phyloP scores from a whole-genome alignment of 2,888 invertebrate species.

The Bombylius discolor region DNA sequence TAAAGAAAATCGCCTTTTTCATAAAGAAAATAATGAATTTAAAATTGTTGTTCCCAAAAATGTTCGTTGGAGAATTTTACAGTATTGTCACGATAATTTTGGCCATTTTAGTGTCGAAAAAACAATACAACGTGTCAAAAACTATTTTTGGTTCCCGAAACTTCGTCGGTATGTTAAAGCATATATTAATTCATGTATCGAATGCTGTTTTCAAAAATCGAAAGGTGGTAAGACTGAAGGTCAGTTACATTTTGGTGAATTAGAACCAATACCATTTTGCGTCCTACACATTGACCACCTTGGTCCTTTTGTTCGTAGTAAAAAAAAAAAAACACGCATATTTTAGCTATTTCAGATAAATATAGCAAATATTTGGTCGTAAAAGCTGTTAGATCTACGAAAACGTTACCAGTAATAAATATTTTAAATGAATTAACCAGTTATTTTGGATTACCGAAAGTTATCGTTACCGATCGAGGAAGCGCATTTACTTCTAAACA shows the following conservation, averaged over 20 bases:
- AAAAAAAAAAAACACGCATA: slow-evolving; percentile 4
- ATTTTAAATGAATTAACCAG: slow-evolving; percentile 6
- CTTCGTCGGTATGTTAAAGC: slow-evolving; percentile 12
- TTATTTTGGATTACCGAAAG: slow-evolving; percentile 16
- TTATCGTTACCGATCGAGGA: slow-evolving; percentile 19
- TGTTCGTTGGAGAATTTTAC: slow-evolving; percentile 9
- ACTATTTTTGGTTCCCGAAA: slow-evolving; percentile 16
- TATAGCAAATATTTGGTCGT: slow-evolving; percentile 11
- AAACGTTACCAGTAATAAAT: slow-evolving; percentile 13
- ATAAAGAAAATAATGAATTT: background rate
- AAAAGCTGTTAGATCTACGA: slow-evolving; percentile 12
- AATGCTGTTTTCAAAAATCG: slow-evolving; percentile 15
- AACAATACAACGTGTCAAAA: slow-evolving; percentile 12
- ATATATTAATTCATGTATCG: slow-evolving; percentile 13
- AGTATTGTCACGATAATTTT: slow-evolving; percentile 14
- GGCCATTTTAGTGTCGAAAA: slow-evolving; percentile 17
- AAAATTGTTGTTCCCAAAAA: slow-evolving; percentile 14
- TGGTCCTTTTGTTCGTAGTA: slow-evolving; percentile 13
- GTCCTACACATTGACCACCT: slow-evolving; percentile 15
- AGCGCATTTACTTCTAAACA: slow-evolving; percentile 18
- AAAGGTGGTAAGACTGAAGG: slow-evolving; percentile 10
- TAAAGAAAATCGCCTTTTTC: slow-evolving; percentile 11
- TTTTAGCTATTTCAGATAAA: background rate
- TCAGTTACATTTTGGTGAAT: slow-evolving; percentile 9
- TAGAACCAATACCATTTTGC: slow-evolving; percentile 12